These are phyloP conservation scores for Criorhina ranunculi DNA, from an alignment of 2,888 invertebrate species.

Conservation along the genomic window DNA sequence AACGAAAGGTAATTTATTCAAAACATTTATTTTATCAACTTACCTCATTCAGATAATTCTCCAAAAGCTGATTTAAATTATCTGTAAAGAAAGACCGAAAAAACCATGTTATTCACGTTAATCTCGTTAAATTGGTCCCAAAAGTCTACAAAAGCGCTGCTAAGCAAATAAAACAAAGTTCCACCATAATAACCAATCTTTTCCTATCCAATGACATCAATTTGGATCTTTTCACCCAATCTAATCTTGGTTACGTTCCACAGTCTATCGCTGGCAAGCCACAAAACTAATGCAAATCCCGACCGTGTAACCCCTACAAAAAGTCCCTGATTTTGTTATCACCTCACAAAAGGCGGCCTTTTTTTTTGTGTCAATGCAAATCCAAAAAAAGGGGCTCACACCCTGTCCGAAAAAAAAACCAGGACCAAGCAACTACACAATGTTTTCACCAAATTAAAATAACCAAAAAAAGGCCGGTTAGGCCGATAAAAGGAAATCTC, in stretches of 20 bases:
- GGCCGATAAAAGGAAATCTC: slow-evolving; percentile 28
- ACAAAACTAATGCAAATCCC: slow-evolving; percentile 60
- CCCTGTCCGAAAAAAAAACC: not conserved
- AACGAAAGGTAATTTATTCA: not conserved
- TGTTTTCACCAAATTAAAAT: slow-evolving; percentile 72
- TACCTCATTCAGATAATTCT: slow-evolving; percentile 33
- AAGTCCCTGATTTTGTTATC: slow-evolving; percentile 33
- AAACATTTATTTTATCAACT: slow-evolving; percentile 1
- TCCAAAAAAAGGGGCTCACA: slow-evolving; percentile 15
- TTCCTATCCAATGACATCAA: slow-evolving; percentile 61
- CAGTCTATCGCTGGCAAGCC: slow-evolving; percentile 56
- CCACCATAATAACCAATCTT: slow-evolving; percentile 43
- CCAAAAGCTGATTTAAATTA: slow-evolving; percentile 44
- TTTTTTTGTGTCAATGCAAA: slow-evolving; percentile 5
- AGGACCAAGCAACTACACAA: slow-evolving; percentile 26
- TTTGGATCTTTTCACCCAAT: slow-evolving; percentile 72
- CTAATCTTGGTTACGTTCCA: slow-evolving; percentile 67
- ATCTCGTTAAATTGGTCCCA: slow-evolving; percentile 43
- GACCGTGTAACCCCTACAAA: not conserved
- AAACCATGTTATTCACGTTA: slow-evolving; percentile 46
- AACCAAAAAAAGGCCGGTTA: slow-evolving; percentile 46
- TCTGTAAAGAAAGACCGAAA: slow-evolving; percentile 39
- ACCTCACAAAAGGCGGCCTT: slow-evolving; percentile 29
- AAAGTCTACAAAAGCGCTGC: slow-evolving; percentile 30
- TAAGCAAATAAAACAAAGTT: slow-evolving; percentile 35